Base-by-base conservation (phyloP, 2,113 vertebrate species). In the Pagrus major region DNA sequence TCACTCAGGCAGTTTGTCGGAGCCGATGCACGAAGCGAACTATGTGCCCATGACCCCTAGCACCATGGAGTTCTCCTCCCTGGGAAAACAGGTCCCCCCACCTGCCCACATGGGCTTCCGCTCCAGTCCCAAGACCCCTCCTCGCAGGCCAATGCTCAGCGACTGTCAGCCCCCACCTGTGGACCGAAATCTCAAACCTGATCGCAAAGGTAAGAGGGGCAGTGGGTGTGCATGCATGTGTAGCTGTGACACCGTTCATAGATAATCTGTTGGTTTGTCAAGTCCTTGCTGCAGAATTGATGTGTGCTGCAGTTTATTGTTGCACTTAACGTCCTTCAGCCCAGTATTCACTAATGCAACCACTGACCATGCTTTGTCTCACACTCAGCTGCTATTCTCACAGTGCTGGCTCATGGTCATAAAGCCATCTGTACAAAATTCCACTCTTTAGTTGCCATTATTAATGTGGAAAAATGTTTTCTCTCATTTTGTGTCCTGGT, bases 31-130 rank as follows among this genome's bases (percentile, higher is more conserved):
- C 78, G 98, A 99, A 92, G 94, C 97, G 69, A 99, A 99, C 94
- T 99, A 99, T 25, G 97, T 99, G 59, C 97, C 98, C 76, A 99
- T 99, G 98, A 99, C 97, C 41, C 98, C 98, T 0, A 95, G 97
- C 93, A 97, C 96, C 0, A 96, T 97, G 94, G 98, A 99, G 93
- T 98, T 99, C 93, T 96, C 97, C 8, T 96, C 97, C 5, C 95
- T 99, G 94, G 98, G 98, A 64, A 99, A 97, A 93, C 98, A 99
- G 95, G 98, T 99, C 9, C 98, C 98, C 70, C 98, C 98, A 55
- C 98, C 98, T 8, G 98, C 97, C 81, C 98, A 99, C 88, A 98
- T 99, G 98, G 98, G 98, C 80, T 99, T 99, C 89, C 95, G 97
- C 80, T 97, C 97, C 75, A 99, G 98, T 86, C 98, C 98, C 61